Evolutionary conservation across 2,797 vertebrate species (phyloP), one percentile per base, ranked within the genome.

Genomic region (Chromobotia macracanthus): DNA sequence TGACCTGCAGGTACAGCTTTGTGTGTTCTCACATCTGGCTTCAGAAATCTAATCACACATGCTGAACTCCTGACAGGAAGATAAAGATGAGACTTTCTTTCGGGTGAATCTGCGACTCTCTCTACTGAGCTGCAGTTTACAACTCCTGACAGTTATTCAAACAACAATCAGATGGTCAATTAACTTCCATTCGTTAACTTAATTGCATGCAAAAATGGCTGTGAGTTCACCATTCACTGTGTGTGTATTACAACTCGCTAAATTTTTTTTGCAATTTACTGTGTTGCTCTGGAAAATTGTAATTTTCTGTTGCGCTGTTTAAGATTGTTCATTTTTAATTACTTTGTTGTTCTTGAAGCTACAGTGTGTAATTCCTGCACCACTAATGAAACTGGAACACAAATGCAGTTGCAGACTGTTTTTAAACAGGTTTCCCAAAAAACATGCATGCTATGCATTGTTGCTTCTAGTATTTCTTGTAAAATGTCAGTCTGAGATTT

Each of bases 111-210:
- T 58, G 44, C 41, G 23, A 16, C 19, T 13, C 60, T 79, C 61
- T 72, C 60, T 1, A 5, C n/a, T 3, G 56, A 74, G 55, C 64
- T 6, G 50, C 44, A 38, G 16, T 67, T 75, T 80, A 60, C 77
- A 77, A 73, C 73, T 46, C 69, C 25, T 25, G 50, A 64, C 25
- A 41, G 83, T 85, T 69, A 76, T 61, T 85, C 84, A 83, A 83
- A 79, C 75, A 80, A 63, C 78, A 80, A 82, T 76, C 84, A 85
- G 84, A 85, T 83, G 84, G 84, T 81, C 81, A 79, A 81, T 83
- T 85, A 85, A 82, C 79, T 81, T 81, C 46, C 38, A 46, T 83
- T 85, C 79, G 67, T 83, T 81, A 83, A 69, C 79, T 81, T 73
- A 72, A 83, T 75, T 80, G 81, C 71, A 70, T 23, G 73, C 50